Base-by-base conservation (phyloP, 1,140 invertebrate species). In the Drosophila dunni region DNA sequence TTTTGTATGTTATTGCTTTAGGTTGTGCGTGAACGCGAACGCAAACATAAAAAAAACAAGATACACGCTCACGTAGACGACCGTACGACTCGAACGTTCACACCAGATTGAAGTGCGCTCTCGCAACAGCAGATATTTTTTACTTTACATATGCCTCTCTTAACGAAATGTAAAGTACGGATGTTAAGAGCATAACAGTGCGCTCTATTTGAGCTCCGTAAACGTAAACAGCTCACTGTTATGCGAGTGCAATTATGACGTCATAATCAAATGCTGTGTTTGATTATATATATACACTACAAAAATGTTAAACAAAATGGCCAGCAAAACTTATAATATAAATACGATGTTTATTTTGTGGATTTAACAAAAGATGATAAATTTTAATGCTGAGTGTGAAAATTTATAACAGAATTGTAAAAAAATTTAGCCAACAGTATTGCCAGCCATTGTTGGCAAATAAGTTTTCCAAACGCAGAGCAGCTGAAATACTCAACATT, bases 1-100 rank as follows among this genome's bases (percentile, higher is more conserved):
- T 42, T 42, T 64, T 62, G 36, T 69, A n/a, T 64, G 50, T 60
- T 57, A 42, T 17, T 40, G 7, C 13, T 40, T 20, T 10, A 13
- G 33, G 8, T 64, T 62, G 9, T 57, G 34, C 62, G 24, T 2
- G 58, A 51, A 20, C 36, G 24, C 20, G 36, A 42, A 42, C 54
- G 48, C 48, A 61, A 24, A 40, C 50, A 10, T 17, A 20, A 51
- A 44, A 29, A 29, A 40, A n/a, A 33, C 51, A 58, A 38, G 9
- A 44, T 36, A 44, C 61, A 44, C 50, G 50, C 10, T 10, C 13
- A 7, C 17, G 38, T 0, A 10, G 8, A 46, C 64, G 5, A 40
- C 65, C 34, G 48, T 1, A 7, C 70, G 9, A 38, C 0, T 45
- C 11, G 4, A 58, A 15, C 0, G 34, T 38, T 45, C 2, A 33